Conservation (phyloP, 1,140 invertebrate species). For the Papilio xuthus region DNA sequence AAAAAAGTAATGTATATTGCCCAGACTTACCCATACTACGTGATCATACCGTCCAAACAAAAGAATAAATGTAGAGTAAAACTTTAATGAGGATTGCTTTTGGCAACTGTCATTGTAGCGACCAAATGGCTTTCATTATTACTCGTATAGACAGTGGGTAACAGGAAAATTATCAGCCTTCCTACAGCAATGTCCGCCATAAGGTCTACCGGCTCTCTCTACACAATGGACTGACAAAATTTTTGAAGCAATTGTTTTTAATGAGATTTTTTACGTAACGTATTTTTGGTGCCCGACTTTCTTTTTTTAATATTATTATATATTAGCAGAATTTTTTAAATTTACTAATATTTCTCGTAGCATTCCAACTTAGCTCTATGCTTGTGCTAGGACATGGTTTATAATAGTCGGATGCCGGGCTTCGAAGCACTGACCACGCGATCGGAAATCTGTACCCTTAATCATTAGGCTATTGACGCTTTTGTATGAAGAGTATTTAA, state of each 20-base stretch:
- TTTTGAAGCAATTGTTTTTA: conserved; percentile 7
- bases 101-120: conserved; percentile 23
- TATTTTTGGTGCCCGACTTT: background rate
- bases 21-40: too few relatives aligned
- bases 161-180: conserved; percentile 22
- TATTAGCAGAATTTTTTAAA: too few relatives aligned
- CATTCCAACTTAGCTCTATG: too few relatives aligned
- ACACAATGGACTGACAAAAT: conserved; percentile 11
- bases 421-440: too few relatives aligned
- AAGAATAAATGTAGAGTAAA: conserved; percentile 24
- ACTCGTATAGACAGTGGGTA: background rate
- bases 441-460: too few relatives aligned
- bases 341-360: too few relatives aligned
- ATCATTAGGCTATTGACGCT: too few relatives aligned
- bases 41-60: background rate
- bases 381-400: too few relatives aligned
- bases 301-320: too few relatives aligned
- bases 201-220: background rate
- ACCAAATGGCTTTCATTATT: conserved; percentile 12
- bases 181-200: conserved; percentile 10
- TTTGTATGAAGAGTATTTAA: background rate
- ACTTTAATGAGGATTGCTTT: conserved; percentile 15
- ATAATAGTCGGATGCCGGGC: too few relatives aligned
- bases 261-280: conserved; percentile 10
- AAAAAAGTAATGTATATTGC: too few relatives aligned